Evolutionary conservation across 2,113 vertebrate genomes (phyloP).

Genomic region (Nesospiza acunhae): DNA sequence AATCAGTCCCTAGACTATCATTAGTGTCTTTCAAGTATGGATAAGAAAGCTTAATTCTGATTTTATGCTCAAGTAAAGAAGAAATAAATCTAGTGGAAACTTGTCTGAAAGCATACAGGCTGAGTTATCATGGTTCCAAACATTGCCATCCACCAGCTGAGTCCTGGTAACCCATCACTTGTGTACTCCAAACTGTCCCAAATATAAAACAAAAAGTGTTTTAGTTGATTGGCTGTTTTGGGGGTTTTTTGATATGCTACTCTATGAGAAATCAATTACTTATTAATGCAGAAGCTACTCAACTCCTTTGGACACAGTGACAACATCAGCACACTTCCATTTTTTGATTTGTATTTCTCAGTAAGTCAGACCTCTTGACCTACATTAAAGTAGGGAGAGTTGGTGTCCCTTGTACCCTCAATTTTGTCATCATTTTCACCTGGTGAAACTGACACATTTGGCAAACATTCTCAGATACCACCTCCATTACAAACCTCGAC

Average conservation of each 20-base stretch:
- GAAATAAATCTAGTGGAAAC: conserved; percentile 4
- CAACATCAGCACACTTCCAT: accelerated
- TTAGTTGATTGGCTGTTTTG: background rate
- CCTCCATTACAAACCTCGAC: background rate
- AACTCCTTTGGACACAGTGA: background rate
- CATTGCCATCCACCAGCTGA: background rate
- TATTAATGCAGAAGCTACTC: background rate
- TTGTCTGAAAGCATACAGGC: background rate
- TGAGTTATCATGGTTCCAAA: background rate
- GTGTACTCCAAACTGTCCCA: background rate
- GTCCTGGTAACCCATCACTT: background rate
- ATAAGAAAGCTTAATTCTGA: conserved; percentile 37
- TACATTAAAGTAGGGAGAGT: background rate
- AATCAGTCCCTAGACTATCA: conserved; percentile 13
- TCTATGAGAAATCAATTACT: background rate
- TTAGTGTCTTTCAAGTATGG: conserved; percentile 18
- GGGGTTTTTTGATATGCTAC: background rate
- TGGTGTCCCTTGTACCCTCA: background rate
- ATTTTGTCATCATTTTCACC: background rate
- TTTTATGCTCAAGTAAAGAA: conserved; percentile 7
- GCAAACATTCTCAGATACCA: background rate
- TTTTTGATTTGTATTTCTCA: background rate
- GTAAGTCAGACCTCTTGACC: background rate
- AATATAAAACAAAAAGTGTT: background rate
- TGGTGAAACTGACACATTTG: background rate